A percentile compares a stretch with the other conserved stretches of the same genome.
These are phyloP conservation scores for Drosophila chauvacae DNA, from an alignment of 1,140 invertebrate genomes.

Conservation along the genomic window DNA sequence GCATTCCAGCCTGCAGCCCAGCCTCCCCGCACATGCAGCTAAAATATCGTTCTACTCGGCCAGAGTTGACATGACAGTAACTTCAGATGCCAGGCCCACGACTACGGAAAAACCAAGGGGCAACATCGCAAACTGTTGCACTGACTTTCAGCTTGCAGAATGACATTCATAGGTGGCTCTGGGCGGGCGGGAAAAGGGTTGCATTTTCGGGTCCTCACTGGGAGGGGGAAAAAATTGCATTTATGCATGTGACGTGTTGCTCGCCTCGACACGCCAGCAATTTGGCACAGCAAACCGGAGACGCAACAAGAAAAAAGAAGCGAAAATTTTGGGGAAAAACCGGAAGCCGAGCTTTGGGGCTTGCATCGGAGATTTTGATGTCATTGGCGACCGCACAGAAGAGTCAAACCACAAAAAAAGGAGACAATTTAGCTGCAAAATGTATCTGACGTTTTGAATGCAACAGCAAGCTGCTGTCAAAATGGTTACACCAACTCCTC, in stretches of 20 bases:
- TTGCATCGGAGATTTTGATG: conserved; percentile 42
- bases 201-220: background rate
- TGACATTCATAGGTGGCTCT: conserved; percentile 44
- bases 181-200: background rate
- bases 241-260: conserved; percentile 71
- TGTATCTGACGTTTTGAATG: conserved; percentile 43
- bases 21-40: conserved; percentile 35
- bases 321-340: conserved; percentile 1
- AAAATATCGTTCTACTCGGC: conserved; percentile 66
- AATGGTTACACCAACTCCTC: conserved; percentile 1
- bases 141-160: conserved; percentile 34
- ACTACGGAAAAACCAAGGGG: conserved; percentile 25
- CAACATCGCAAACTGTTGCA: conserved; percentile 56
- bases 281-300: conserved; percentile 34
- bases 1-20: background rate
- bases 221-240: conserved; percentile 60
- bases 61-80: conserved; percentile 73
- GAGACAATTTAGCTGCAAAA: conserved; percentile 26
- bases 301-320: background rate
- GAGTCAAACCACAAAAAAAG: background rate
- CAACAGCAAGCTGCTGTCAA: conserved; percentile 19
- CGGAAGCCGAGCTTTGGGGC: conserved; percentile 16
- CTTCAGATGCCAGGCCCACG: conserved; percentile 62
- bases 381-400: conserved; percentile 36
- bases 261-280: conserved; percentile 54